Evolutionary conservation across 2,888 invertebrate genomes (phyloP).

Genomic region (Coelogynopora nodosa): DNA sequence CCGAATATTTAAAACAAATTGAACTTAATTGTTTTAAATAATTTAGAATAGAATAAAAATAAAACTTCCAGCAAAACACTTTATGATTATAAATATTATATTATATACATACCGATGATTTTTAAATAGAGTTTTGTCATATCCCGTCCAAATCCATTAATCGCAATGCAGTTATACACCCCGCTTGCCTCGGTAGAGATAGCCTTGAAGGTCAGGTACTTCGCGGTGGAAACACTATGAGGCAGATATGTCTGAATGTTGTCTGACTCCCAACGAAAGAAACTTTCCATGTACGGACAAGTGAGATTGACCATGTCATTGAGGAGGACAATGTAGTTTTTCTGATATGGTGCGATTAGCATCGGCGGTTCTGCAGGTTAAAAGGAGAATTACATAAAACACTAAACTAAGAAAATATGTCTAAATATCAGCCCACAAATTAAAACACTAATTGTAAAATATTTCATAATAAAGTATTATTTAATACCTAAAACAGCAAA

Average conservation of each 20-base stretch:
- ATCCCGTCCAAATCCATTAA: neutral
- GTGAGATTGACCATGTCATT: neutral
- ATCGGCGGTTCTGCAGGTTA: no score
- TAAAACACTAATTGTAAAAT: no score
- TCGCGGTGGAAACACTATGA: neutral
- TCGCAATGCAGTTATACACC: neutral
- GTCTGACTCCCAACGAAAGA: neutral
- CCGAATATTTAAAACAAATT: no score
- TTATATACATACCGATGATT: neutral
- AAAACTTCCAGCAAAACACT: no score
- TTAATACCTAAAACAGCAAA: no score
- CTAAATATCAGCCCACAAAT: no score
- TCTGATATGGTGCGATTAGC: neutral
- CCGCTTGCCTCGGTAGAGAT: neutral
- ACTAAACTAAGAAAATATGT: no score
- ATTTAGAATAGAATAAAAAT: no score
- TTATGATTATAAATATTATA: no score
- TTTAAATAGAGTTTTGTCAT: neutral
- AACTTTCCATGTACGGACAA: neutral
- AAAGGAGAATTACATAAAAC: no score
- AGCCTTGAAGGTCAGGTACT: neutral
- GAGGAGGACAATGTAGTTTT: neutral
- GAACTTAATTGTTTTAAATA: no score
- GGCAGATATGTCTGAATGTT: neutral
- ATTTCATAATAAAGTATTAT: no score